phyloP scores from a whole-genome alignment of 2,113 vertebrate genomes.

The Cariama cristata region DNA sequence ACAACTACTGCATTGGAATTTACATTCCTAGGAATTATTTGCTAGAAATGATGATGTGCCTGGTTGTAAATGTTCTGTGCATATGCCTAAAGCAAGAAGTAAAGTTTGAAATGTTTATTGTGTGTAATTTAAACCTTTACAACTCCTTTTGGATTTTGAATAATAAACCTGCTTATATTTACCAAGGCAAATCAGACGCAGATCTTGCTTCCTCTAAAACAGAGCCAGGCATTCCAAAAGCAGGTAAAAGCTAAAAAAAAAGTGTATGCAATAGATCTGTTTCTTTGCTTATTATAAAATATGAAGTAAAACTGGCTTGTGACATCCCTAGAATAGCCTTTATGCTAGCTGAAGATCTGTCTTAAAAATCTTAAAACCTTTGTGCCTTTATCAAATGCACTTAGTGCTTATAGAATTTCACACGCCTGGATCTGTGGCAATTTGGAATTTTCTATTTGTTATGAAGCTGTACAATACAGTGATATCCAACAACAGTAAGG shows the following conservation, averaged over 20 bases:
- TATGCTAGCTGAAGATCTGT: not conserved
- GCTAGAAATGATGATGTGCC: not conserved
- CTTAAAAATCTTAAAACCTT: not conserved
- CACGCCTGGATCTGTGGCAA: not conserved
- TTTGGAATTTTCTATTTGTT: not conserved
- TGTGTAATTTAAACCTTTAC: not conserved
- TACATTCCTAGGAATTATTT: constrained; percentile 32
- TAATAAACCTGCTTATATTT: constrained; percentile 25
- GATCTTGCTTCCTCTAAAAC: constrained; percentile 86
- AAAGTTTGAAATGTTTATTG: not conserved
- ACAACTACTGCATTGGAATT: not conserved
- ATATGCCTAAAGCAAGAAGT: not conserved
- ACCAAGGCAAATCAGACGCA: constrained; percentile 86
- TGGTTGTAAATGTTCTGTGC: not conserved
- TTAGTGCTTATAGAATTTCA: not conserved
- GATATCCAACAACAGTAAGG: not conserved
- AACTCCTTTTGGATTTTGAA: not conserved
- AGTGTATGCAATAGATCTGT: not conserved
- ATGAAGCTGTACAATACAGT: not conserved
- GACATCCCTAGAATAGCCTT: not conserved
- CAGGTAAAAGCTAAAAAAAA: constrained; percentile 67
- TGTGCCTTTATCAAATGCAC: not conserved
- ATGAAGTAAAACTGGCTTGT: not conserved
- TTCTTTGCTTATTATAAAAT: not conserved
- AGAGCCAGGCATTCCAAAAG: constrained; percentile 82